phyloP scores from a whole-genome alignment of 2,888 invertebrate species.

The Monopis laevigella region DNA sequence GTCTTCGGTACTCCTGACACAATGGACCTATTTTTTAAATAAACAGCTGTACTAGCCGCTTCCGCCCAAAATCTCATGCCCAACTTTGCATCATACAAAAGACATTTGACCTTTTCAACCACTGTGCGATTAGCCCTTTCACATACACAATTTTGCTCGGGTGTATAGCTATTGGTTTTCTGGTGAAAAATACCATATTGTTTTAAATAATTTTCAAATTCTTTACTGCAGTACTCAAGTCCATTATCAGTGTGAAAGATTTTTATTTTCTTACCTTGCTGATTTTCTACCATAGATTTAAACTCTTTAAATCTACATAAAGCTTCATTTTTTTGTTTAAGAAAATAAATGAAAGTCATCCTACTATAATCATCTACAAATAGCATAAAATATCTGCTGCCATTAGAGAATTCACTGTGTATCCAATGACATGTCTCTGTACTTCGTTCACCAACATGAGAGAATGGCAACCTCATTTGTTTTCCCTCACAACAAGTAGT shows the following conservation, averaged over 20 bases:
- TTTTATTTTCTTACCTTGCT: conserved; percentile 12
- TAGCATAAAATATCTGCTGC: conserved; percentile 18
- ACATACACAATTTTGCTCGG: conserved; percentile 15
- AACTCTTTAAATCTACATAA: conserved; percentile 9
- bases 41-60: conserved; percentile 12
- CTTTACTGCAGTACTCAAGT: conserved; percentile 10
- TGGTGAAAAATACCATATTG: conserved; percentile 12
- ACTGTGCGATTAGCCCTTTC: conserved; percentile 16
- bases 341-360: conserved; percentile 20
- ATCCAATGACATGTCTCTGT: neutral
- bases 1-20: conserved; percentile 15
- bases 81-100: conserved; percentile 15
- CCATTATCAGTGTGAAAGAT: conserved; percentile 14
- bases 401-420: conserved; percentile 13
- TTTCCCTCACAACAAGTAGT: conserved; percentile 17
- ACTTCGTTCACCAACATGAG: conserved; percentile 1
- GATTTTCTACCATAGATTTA: conserved; percentile 14
- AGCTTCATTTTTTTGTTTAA: conserved; percentile 19
- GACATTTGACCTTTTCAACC: conserved; percentile 16
- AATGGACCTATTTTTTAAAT: conserved; percentile 15
- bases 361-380: conserved; percentile 19
- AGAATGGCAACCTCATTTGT: conserved; percentile 9
- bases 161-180: conserved; percentile 14
- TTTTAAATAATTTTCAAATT: conserved; percentile 13
- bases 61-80: conserved; percentile 14